Percentiles rank a stretch among this genome's conserved stretches.
phyloP scores from a whole-genome alignment of 2,797 vertebrate species.

The Furcifer pardalis region DNA sequence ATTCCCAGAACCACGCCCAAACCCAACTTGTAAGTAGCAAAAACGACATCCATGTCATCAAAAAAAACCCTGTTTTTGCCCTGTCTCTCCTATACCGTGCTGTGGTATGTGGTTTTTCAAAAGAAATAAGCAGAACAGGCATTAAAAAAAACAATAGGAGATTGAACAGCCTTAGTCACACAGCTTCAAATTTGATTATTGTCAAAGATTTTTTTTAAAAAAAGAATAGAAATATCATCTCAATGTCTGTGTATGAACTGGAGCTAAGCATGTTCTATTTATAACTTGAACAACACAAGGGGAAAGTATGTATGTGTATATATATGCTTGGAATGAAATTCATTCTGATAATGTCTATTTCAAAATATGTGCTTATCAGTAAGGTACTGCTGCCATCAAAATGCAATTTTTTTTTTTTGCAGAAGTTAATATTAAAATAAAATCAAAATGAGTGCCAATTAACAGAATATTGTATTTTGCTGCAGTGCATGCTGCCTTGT shows the following conservation, averaged over 20 bases:
- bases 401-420: background rate
- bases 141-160: conserved; percentile 2
- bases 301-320: background rate
- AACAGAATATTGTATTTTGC: conserved; percentile 44
- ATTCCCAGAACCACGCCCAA: background rate
- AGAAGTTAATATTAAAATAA: conserved; percentile 45
- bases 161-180: conserved; percentile 27
- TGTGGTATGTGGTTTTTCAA: conserved; percentile 39
- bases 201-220: conserved; percentile 21
- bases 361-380: conserved; percentile 43
- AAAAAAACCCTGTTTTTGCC: background rate
- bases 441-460: conserved; percentile 36
- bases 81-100: conserved; percentile 12
- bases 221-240: conserved; percentile 9
- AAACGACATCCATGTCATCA: too few species aligned
- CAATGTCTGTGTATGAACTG: background rate
- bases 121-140: conserved; percentile 24
- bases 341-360: conserved; percentile 19
- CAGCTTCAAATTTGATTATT: conserved; percentile 10
- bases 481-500: conserved; percentile 45
- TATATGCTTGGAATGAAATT: background rate
- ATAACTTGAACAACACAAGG: conserved; percentile 40
- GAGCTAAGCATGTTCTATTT: conserved; percentile 40
- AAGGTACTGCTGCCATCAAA: background rate
- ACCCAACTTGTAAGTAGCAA: too few species aligned